These are phyloP conservation scores for Aphaenogaster floridana DNA, from an alignment of 1,140 invertebrate species.

Conservation along the genomic window DNA sequence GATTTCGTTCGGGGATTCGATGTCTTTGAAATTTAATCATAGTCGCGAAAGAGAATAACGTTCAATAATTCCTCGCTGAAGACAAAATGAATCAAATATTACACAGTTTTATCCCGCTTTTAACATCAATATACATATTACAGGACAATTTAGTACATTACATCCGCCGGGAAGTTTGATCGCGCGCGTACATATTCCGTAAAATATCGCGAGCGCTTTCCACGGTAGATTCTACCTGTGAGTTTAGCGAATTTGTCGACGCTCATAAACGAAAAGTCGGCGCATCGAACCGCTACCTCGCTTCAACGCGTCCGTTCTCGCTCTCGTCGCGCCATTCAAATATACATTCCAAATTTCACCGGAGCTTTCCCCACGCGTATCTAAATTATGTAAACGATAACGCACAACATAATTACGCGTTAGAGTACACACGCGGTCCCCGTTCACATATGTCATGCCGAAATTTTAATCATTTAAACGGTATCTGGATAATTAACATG, in stretches of 20 bases:
- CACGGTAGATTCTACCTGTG: slow-evolving; percentile 9
- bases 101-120: slow-evolving; percentile 33
- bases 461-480: slow-evolving; percentile 66
- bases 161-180: slow-evolving; percentile 36
- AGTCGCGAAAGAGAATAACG: slow-evolving; percentile 30
- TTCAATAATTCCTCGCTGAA: slow-evolving; percentile 20
- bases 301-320: slow-evolving; percentile 23
- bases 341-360: slow-evolving; percentile 51
- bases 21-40: slow-evolving; percentile 54
- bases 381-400: slow-evolving; percentile 66
- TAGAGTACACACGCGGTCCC: slow-evolving; percentile 8
- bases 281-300: slow-evolving; percentile 39
- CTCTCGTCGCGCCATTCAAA: slow-evolving; percentile 33
- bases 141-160: slow-evolving; percentile 45
- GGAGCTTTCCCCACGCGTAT: slow-evolving; percentile 34
- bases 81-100: slow-evolving; percentile 49
- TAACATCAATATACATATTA: slow-evolving; percentile 43
- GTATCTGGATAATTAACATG: slow-evolving; percentile 48
- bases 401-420: slow-evolving; percentile 56
- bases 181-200: slow-evolving; percentile 16
- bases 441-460: slow-evolving; percentile 10
- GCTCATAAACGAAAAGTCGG: slow-evolving; percentile 54
- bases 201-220: slow-evolving; percentile 44
- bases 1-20: slow-evolving; percentile 26
- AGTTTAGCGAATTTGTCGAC: slow-evolving; percentile 58